Evolutionary conservation across 2,113 vertebrate genomes (phyloP), one percentile per base, ranked within the genome.

Genomic region (Serilophus lunatus): DNA sequence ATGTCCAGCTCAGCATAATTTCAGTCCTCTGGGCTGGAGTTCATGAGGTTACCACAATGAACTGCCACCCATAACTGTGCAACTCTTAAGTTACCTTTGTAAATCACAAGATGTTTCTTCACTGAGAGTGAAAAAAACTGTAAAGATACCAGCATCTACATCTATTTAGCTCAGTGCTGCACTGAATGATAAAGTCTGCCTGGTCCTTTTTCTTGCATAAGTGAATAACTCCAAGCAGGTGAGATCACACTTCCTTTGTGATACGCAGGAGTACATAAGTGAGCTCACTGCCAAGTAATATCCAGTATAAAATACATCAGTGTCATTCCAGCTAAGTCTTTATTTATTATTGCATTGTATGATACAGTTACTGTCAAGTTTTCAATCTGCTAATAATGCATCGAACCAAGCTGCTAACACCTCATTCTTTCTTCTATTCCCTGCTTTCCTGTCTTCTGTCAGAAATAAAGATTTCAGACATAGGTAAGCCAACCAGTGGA

Each of bases 381-480:
- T 97, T 98, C 97, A 97, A 96, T 96, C 97, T 97, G 97, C 97
- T 97, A 97, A 98, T 98, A 97, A 97, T 97, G 95, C 97, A 97
- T 96, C 96, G 86, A 97, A 97, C 96, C 96, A 96, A 95, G 88
- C 97, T 96, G 96, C 97, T 98, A 98, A 98, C 98, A 95, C 98
- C 96, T 98, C 95, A 54, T 98, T 97, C 97, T 98, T 97, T 98
- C 97, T 98, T 98, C 97, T 97, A 63, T 98, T 97, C 97, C 98
- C 98, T 98, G 98, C 98, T 97, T 98, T 98, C 98, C 97, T 97
- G 97, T 97, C 98, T 98, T 97, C 97, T 98, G 98, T 98, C 98
- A 99, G 99, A 99, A 99, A 99, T 99, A 99, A 99, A 99, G 99
- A 99, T 99, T 99, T 99, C 99, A 99, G 99, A 98, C 99, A 99